phyloP scores from a whole-genome alignment of 2,888 invertebrate species.

The Tyria jacobaeae region DNA sequence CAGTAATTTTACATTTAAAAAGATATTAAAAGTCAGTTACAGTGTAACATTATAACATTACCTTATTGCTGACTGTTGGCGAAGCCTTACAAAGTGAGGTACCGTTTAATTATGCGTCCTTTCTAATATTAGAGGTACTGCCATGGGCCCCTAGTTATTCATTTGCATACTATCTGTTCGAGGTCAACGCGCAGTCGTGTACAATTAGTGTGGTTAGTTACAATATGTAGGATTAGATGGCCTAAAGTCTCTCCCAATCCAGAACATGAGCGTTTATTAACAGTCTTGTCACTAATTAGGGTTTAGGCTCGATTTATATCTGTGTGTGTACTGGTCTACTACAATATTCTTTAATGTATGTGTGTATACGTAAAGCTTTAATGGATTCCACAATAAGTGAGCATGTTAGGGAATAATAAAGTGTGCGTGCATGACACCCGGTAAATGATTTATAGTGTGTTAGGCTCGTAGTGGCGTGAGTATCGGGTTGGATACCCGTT shows the following conservation, averaged over 20 bases:
- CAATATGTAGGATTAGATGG: constrained; percentile 45
- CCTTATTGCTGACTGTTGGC: constrained; percentile 29
- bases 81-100: constrained; percentile 36
- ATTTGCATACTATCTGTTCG: constrained; percentile 51
- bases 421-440: constrained; percentile 22
- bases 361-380: constrained; percentile 13
- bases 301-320: constrained; percentile 33
- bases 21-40: constrained; percentile 20
- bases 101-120: constrained; percentile 44
- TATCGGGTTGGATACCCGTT: constrained; percentile 9
- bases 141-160: constrained; percentile 38
- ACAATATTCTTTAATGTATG: constrained; percentile 13
- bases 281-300: constrained; percentile 54
- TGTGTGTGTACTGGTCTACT: constrained; percentile 30
- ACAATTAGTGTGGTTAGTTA: constrained; percentile 46
- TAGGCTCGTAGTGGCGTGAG: constrained; percentile 14
- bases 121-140: constrained; percentile 35
- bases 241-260: constrained; percentile 45
- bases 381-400: constrained; percentile 31
- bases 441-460: constrained; percentile 35
- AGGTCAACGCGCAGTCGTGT: constrained; percentile 44
- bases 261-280: constrained; percentile 52
- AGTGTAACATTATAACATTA: constrained; percentile 31
- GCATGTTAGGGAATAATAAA: constrained; percentile 20
- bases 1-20: too few species aligned